Evolutionary conservation across 2,888 invertebrate genomes (phyloP), one percentile per base, ranked within the genome.

Genomic region (Pachymerium ferrugineum): DNA sequence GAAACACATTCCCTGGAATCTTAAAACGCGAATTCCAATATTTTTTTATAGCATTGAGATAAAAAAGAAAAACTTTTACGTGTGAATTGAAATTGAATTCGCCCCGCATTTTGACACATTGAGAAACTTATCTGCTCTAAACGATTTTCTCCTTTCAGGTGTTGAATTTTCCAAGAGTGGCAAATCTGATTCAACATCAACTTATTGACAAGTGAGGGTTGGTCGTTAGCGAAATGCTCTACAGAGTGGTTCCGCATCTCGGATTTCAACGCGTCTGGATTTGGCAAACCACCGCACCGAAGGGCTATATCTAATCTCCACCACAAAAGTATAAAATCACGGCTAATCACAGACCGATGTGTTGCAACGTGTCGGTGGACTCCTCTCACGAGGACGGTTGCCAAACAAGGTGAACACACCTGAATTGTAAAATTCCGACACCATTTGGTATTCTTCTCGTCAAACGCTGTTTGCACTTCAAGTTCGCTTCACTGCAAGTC

Each of bases 121-220:
- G 22, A 28, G 14, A 62, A 62, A 62, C 28, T 22, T 28, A 62
- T 62, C 62, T 28, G 10, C 62, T 10, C 12, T 25, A 12, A 54
- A 6, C 22, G 47, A 47, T 8, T 47, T 47, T 19, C n/a, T n/a
- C 54, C 47, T 54, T 3, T 54, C 14, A 3, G 62, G 62, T 62
- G 28, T 62, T 62, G 12, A 62, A 25, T 62, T 62, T 28, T 3
- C 38, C 22, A 47, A 47, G 12, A 62, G 62, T 62, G 62, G 62
- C 62, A 62, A 47, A 62, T 62, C 62, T 62, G 62, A 62, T 62
- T 62, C 62, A 62, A 28, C 62, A 62, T 25, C 62, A n/a, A 62
- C 12, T 62, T 62, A 62, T 62, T 62, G 62, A 62, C 62, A 62
- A 25, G 62, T 25, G 62, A 62, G n/a, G n/a, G 62, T 62, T 62